These are phyloP conservation scores for Patiria miniata DNA, from an alignment of 35 echinoderm and acorn worm species.

Conservation along the genomic window DNA sequence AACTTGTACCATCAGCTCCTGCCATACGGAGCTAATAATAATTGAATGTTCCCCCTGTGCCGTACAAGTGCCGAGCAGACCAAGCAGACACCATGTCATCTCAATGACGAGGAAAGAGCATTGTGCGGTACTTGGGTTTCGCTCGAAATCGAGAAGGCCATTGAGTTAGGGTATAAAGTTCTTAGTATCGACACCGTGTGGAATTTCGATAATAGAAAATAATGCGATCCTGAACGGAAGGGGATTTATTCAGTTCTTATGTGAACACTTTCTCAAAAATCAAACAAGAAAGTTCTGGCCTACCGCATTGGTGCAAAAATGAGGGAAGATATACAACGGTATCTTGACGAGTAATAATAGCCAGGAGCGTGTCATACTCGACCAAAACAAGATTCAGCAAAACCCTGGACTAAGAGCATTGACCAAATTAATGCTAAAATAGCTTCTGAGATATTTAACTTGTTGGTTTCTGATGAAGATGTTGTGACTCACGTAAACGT, in stretches of 20 bases:
- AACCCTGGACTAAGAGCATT: constrained; percentile 50
- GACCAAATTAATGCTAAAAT: constrained; percentile 50
- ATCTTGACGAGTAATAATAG: neutral
- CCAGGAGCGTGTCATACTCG: constrained; percentile 33
- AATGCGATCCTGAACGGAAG: neutral
- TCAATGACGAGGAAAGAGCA: constrained; percentile 8
- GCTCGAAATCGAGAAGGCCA: constrained; percentile 26
- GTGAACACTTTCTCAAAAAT: constrained; percentile 32
- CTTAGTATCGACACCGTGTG: neutral
- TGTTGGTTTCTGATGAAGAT: neutral
- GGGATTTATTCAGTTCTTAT: constrained; percentile 38
- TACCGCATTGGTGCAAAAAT: constrained; percentile 1
- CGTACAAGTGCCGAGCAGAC: constrained; percentile 32
- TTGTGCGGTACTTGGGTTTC: constrained; percentile 32
- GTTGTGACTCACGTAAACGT: constrained; percentile 19
- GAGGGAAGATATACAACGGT: neutral
- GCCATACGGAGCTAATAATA: neutral
- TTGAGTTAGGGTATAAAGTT: constrained; percentile 27
- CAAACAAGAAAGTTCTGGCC: constrained; percentile 30
- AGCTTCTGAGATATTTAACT: constrained; percentile 53
- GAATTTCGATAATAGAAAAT: constrained; percentile 16
- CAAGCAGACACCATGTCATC: constrained; percentile 38
- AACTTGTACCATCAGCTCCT: constrained; percentile 54
- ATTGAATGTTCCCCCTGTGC: constrained; percentile 73
- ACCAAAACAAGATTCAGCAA: neutral